Base-by-base conservation (phyloP, 2,113 vertebrate species). In the Grammomys surdaster region DNA sequence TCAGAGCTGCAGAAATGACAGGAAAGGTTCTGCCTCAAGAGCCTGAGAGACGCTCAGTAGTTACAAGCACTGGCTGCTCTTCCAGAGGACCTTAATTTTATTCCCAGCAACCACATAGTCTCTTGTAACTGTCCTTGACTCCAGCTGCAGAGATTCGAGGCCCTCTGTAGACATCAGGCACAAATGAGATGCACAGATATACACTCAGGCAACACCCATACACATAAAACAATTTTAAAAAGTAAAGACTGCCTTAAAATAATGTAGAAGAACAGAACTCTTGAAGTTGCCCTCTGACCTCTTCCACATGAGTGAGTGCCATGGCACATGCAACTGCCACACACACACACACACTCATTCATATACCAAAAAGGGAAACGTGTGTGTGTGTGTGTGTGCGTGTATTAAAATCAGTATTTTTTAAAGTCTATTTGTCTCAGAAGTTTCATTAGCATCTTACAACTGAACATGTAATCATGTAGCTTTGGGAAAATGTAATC, bases 401-500 rank as follows among this genome's bases (percentile, higher is more conserved):
- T 51, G 51, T 51, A 11, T 51, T 51, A 51, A 51, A 11, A 51
- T 51, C 51, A 51, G 51, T 51, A 51, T 48, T 81, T 70, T 69
- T 36, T 16, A 54, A 60, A 40, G 36, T 2, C 7, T 60, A 46
- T 65, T 63, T 85, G 26, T 99, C 99, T 99, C 98, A 98, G 54
- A 98, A 98, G 98, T 98, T 98, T 99, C 99, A 98, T 99, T 99
- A 99, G 99, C 99, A 99, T 98, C 98, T 98, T 98, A 98, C 98
- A 98, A 99, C 97, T 99, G 98, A 99, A 99, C 98, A 98, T 99
- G 98, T 99, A 99, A 99, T 98, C 99, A 99, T 99, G 98, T 98
- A 99, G 98, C 99, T 99, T 99, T 99, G 99, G 98, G 98, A 98
- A 98, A 98, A 99, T 99, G 98, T 98, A 99, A 99, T 99, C 98